These are phyloP conservation scores for Boleophthalmus pectinirostris DNA, from an alignment of 2,113 vertebrate species.

Conservation along the genomic window DNA sequence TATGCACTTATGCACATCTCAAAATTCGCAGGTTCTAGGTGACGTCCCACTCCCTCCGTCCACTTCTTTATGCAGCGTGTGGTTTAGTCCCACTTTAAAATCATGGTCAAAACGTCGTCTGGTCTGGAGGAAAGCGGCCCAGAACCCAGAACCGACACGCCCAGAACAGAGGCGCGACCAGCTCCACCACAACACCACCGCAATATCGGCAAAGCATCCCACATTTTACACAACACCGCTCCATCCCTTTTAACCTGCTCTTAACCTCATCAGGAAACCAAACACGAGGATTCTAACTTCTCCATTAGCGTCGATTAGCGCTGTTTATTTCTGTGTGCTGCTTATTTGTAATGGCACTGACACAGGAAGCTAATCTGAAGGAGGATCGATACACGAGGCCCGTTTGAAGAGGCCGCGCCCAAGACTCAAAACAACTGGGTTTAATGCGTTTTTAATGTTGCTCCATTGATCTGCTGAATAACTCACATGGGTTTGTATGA, in stretches of 20 bases:
- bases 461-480: constrained; percentile 38
- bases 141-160: too few species aligned
- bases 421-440: not conserved
- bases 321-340: not conserved
- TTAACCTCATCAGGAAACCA: not conserved
- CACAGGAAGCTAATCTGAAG: not conserved
- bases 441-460: constrained; percentile 51
- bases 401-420: not conserved
- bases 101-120: too few species aligned
- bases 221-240: not conserved
- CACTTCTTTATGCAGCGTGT: too few species aligned
- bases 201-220: not conserved
- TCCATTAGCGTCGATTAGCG: constrained; percentile 7
- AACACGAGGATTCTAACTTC: not conserved
- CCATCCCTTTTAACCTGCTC: not conserved
- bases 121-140: too few species aligned
- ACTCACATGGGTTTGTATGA: too few species aligned
- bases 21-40: too few species aligned
- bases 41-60: too few species aligned
- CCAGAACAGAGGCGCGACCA: too few species aligned
- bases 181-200: not conserved
- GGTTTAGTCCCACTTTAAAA: too few species aligned
- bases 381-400: not conserved
- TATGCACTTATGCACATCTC: too few species aligned
- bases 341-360: not conserved